Percentiles rank a stretch among this genome's conserved stretches.
Evolutionary conservation across 35 echinoderm and acorn worm genomes (phyloP).

Genomic region (Ophiothrix spiculata): DNA sequence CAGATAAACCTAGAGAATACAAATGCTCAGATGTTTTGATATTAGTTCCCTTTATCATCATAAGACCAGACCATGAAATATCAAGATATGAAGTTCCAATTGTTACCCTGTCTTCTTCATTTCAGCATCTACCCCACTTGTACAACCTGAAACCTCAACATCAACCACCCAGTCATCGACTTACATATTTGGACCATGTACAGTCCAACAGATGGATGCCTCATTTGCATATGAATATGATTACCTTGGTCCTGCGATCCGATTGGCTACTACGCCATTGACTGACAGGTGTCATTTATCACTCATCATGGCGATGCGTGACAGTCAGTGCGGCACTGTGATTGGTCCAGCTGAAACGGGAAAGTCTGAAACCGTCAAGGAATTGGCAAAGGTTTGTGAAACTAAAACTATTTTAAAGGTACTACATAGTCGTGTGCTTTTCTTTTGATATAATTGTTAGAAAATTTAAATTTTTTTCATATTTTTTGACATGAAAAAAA

Average conservation of each 20-base stretch:
- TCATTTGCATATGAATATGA: slow-evolving; percentile 91
- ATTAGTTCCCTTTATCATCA: too few relatives aligned
- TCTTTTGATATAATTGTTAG: too few relatives aligned
- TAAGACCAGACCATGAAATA: too few relatives aligned
- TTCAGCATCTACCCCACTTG: neutral
- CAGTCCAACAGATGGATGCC: slow-evolving; percentile 57
- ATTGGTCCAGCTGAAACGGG: slow-evolving; percentile 59
- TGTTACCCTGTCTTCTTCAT: neutral
- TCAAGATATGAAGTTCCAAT: too few relatives aligned
- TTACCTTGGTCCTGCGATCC: slow-evolving; percentile 52
- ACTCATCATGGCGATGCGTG: slow-evolving; percentile 65
- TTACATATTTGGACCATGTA: slow-evolving; percentile 53
- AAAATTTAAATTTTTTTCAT: too few relatives aligned
- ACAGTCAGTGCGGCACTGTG: slow-evolving; percentile 76
- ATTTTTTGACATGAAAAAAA: too few relatives aligned
- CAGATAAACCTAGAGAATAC: too few relatives aligned
- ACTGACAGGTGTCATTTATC: slow-evolving; percentile 90
- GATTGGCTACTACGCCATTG: slow-evolving; percentile 67
- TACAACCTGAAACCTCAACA: neutral
- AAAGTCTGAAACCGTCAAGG: slow-evolving; percentile 67
- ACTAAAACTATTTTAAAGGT: too few relatives aligned
- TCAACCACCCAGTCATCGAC: neutral
- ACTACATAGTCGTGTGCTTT: too few relatives aligned
- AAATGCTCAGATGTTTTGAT: too few relatives aligned
- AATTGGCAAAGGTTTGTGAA: slow-evolving; percentile 67